Evolutionary conservation across 2,113 vertebrate species (phyloP).

Genomic region (Chaenogobius annularis): DNA sequence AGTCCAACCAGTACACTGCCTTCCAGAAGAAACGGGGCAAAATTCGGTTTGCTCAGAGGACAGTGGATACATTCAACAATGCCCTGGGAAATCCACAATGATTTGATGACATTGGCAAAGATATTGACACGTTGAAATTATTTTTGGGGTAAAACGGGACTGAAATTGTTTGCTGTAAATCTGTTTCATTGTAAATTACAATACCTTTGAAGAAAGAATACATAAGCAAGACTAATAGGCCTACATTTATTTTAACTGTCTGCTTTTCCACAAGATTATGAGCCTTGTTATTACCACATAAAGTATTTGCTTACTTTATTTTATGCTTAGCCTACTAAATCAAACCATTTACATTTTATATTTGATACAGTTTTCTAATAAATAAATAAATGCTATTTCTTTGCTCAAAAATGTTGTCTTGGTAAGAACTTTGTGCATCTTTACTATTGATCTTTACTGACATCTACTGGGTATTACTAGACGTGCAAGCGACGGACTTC

Average conservation of each 20-base stretch:
- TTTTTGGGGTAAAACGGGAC: background rate
- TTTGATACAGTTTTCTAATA: constrained; percentile 28
- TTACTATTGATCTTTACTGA: constrained; percentile 12
- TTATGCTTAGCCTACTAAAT: background rate
- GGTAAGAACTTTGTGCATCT: background rate
- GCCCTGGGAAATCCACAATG: constrained; percentile 25
- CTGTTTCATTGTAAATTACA: background rate
- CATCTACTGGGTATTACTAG: constrained; percentile 14
- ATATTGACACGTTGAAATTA: background rate
- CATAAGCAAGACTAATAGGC: background rate
- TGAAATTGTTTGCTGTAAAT: background rate
- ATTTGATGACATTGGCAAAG: background rate
- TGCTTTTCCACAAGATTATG: background rate
- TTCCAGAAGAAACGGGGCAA: constrained; percentile 64
- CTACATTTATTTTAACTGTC: background rate
- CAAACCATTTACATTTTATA: background rate
- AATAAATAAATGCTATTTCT: constrained; percentile 40
- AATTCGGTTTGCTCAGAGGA: constrained; percentile 65
- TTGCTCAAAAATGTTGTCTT: background rate
- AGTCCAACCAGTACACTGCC: constrained; percentile 80
- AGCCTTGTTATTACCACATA: background rate
- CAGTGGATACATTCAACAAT: constrained; percentile 38
- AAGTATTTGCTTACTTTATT: constrained; percentile 1
- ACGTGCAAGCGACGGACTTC: no score
- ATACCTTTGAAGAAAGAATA: background rate